Evolutionary conservation across 2,113 vertebrate genomes (phyloP).

Genomic region (Microcebus lehilahytsara): DNA sequence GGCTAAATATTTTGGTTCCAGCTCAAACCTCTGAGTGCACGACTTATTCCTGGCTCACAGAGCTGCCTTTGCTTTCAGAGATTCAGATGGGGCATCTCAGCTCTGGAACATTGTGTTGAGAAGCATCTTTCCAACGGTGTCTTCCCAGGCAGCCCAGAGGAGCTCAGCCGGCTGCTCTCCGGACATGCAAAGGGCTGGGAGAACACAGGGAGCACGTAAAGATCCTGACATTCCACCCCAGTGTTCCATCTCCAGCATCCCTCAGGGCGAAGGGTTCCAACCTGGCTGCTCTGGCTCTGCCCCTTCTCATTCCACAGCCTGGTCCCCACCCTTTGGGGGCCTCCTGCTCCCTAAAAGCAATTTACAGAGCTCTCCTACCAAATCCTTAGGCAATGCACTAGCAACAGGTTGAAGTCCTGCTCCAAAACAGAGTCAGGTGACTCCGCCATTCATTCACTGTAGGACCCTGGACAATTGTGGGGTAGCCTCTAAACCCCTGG

Average conservation of each 20-base stretch:
- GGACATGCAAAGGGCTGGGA: background rate
- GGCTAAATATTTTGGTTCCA: background rate
- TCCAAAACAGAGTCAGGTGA: fast-evolving
- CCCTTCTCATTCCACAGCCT: background rate
- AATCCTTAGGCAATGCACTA: too few relatives aligned
- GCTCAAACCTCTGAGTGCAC: background rate
- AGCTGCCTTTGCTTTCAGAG: background rate
- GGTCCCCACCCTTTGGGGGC: too few relatives aligned
- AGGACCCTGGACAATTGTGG: fast-evolving
- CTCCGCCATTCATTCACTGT: background rate
- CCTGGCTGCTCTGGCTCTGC: fast-evolving
- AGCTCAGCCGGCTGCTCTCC: background rate
- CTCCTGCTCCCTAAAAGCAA: background rate
- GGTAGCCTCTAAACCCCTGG: background rate
- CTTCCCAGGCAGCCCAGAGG: background rate
- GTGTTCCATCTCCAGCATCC: background rate
- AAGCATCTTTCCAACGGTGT: background rate
- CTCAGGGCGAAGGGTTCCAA: background rate
- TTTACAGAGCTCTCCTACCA: background rate
- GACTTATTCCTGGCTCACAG: background rate
- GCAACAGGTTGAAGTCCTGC: background rate
- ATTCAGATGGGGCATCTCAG: background rate
- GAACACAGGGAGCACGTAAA: fast-evolving
- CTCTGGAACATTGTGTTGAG: background rate
- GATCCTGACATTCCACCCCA: too few relatives aligned